Evolutionary conservation across 2,113 vertebrate species (phyloP).

Genomic region (Sterrhoptilus dennistouni): DNA sequence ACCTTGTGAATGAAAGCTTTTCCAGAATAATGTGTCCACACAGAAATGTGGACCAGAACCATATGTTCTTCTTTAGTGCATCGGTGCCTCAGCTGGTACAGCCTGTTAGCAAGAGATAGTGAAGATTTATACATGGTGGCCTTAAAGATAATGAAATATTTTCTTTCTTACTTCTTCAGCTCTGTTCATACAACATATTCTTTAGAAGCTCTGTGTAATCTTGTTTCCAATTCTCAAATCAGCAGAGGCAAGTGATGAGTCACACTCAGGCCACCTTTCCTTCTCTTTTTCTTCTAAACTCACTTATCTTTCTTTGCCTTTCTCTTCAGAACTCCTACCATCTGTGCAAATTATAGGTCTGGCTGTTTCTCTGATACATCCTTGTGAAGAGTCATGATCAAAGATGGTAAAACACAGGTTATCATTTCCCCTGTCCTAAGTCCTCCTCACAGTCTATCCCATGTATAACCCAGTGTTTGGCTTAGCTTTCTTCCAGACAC

Average conservation of each 20-base stretch:
- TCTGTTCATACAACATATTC: background rate
- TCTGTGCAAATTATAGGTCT: background rate
- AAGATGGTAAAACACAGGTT: background rate
- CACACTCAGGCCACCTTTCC: background rate
- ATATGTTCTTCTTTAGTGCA: background rate
- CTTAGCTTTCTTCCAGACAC: background rate
- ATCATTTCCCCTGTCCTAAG: background rate
- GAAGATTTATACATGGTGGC: background rate
- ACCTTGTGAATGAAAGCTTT: background rate
- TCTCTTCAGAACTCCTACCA: background rate
- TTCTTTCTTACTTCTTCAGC: background rate
- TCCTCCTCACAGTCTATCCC: background rate
- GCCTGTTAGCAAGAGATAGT: background rate
- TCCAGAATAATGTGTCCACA: background rate
- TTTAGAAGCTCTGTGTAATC: background rate
- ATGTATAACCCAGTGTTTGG: background rate
- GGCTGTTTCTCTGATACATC: background rate
- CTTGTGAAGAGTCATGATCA: background rate
- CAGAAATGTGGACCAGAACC: background rate
- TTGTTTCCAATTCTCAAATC: background rate
- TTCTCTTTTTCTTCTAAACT: background rate
- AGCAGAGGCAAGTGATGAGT: background rate
- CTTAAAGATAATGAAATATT: background rate
- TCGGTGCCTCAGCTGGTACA: rapidly evolving
- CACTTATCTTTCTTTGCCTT: background rate